Base-by-base conservation (phyloP, 2,888 invertebrate species). In the Siphonodentalium dalli region DNA sequence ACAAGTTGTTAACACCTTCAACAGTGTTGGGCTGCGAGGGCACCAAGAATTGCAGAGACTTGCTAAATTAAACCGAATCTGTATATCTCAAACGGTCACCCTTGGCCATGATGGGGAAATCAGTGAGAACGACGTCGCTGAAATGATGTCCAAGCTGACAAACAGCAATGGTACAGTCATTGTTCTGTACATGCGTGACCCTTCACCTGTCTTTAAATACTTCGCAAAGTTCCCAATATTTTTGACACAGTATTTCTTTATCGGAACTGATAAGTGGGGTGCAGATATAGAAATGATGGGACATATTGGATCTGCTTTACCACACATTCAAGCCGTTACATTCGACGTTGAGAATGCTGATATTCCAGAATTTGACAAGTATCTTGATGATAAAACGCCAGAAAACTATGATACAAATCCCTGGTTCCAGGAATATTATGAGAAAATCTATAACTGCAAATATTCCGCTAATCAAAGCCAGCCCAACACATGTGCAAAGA, bases 391-490 rank as follows among this genome's bases (percentile, higher is more conserved):
- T 13, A 75, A 73, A 42, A 71, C 55, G 1, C 74, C 75, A n/a
- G 55, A 52, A 15, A 72, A 58, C 24, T 71, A 81, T 54, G 55
- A 53, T 0, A 55, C 65, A 11, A 82, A 83, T 55, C 82, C 82
- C 2, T 84, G 83, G 83, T 83, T 83, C 65, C 57, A 69, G n/a
- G 80, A 83, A n/a, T 81, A 78, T 59, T 83, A 80, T 73, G 73
- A 81, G 56, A 56, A 74, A 24, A 54, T 75, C 1, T 77, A 74
- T 57, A 65, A 77, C 23, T 81, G 81, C 56, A 57, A 53, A 4
- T 18, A 59, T 37, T 8, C 18, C 15, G 18, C 37, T 37, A 20
- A 7, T 9, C 9, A 9, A 33, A 31, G 55, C 33, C 43, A 37
- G 4, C 15, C 45, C 33, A 37, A 23, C 37, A 46, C 42, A 43